phyloP scores from a whole-genome alignment of 2,888 invertebrate genomes.

The Conus canariensis region DNA sequence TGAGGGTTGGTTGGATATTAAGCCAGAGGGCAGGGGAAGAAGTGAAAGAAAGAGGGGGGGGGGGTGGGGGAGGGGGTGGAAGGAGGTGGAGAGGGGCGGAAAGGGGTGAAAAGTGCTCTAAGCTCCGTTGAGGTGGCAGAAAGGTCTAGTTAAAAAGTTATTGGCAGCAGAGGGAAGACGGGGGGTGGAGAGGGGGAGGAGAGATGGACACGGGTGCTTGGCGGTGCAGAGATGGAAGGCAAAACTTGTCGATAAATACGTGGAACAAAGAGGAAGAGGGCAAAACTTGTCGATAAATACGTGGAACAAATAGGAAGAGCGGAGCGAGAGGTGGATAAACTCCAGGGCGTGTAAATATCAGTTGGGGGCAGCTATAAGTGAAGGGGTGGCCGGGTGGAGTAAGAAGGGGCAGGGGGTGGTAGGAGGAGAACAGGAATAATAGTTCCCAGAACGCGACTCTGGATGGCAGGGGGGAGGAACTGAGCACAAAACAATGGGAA shows the following conservation, averaged over 20 bases:
- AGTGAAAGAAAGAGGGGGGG: not conserved
- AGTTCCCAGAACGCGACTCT: too few relatives aligned
- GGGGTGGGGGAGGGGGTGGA: not conserved
- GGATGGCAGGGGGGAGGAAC: not conserved
- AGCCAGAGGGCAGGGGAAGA: not conserved
- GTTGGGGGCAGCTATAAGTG: not conserved
- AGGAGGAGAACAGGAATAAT: not conserved
- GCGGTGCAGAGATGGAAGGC: not conserved
- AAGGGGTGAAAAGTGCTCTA: not conserved
- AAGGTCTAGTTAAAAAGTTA: not conserved
- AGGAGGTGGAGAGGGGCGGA: not conserved
- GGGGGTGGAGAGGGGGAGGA: not conserved
- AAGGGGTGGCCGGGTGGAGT: not conserved
- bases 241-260: not conserved
- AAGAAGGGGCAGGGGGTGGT: not conserved
- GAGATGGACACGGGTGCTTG: not conserved
- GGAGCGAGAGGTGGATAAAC: too few relatives aligned
- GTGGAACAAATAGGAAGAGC: not conserved
- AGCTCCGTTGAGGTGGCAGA: not conserved
- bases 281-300: constrained; percentile 8
- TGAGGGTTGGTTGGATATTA: not conserved
- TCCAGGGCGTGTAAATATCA: too few relatives aligned
- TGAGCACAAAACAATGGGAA: not conserved
- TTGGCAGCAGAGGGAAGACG: not conserved
- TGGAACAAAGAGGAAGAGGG: not conserved